phyloP scores from a whole-genome alignment of 2,797 vertebrate genomes.

The Uromys caudimaculatus region DNA sequence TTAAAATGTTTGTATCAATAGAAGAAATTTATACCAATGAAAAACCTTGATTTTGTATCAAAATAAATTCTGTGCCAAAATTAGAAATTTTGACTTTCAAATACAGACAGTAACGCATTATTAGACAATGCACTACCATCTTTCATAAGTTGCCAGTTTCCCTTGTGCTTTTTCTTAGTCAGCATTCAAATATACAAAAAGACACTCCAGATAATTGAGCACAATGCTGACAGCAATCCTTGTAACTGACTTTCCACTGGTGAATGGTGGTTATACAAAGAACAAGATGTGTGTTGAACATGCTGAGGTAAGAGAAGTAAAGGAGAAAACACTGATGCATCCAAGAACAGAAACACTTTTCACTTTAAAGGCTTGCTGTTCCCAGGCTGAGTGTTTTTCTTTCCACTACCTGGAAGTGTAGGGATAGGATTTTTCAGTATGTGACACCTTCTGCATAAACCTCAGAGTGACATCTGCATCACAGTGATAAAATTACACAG shows the following conservation, averaged over 20 bases:
- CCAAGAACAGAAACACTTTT: not conserved
- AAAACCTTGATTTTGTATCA: too few relatives aligned
- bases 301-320: not conserved
- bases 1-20: too few relatives aligned
- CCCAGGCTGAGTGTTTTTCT: not conserved
- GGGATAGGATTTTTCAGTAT: not conserved
- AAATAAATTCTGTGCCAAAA: too few relatives aligned
- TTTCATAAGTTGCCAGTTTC: not conserved
- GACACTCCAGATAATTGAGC: fast-evolving
- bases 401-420: conserved; percentile 3
- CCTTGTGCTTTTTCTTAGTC: not conserved
- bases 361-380: not conserved
- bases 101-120: not conserved
- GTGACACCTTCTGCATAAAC: not conserved
- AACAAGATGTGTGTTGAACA: too few relatives aligned
- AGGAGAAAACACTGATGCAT: not conserved
- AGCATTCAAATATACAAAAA: not conserved
- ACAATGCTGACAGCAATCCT: fast-evolving
- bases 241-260: fast-evolving
- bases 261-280: too few relatives aligned
- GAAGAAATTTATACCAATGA: too few relatives aligned
- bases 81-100: not conserved
- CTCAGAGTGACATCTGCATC: conserved; percentile 56
- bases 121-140: not conserved
- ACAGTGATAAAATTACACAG: conserved; percentile 68